phyloP scores from a whole-genome alignment of 2,113 vertebrate genomes.

The Malurus melanocephalus region DNA sequence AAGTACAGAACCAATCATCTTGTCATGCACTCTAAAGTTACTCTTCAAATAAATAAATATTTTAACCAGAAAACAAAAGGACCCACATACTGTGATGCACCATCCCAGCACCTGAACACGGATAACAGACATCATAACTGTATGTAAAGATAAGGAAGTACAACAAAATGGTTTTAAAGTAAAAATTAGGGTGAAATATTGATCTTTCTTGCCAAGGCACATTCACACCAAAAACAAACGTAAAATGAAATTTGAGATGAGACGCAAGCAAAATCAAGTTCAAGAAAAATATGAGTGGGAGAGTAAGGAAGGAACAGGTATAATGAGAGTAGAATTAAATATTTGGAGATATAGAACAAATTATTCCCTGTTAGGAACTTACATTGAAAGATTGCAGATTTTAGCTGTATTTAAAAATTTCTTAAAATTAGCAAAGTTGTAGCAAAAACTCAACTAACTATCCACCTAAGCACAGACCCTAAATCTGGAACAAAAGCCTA shows the following conservation, averaged over 20 bases:
- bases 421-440: background rate
- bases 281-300: background rate
- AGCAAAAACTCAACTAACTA: background rate
- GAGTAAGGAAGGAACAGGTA: background rate
- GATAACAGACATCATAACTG: background rate
- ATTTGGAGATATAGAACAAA: background rate
- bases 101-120: background rate
- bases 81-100: background rate
- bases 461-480: background rate
- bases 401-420: background rate
- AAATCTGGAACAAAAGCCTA: background rate
- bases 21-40: background rate
- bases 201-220: background rate
- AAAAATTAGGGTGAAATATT: background rate
- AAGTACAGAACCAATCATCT: background rate
- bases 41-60: background rate
- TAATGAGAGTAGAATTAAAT: background rate
- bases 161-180: background rate
- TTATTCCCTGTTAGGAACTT: background rate
- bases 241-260: background rate
- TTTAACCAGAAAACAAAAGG: background rate
- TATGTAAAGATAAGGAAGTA: background rate
- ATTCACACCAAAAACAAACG: background rate
- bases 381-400: background rate
- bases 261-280: background rate